A percentile compares a stretch with the other conserved stretches of the same genome.
Evolutionary conservation across 2,797 vertebrate genomes (phyloP).

Genomic region (Dallia pectoralis): DNA sequence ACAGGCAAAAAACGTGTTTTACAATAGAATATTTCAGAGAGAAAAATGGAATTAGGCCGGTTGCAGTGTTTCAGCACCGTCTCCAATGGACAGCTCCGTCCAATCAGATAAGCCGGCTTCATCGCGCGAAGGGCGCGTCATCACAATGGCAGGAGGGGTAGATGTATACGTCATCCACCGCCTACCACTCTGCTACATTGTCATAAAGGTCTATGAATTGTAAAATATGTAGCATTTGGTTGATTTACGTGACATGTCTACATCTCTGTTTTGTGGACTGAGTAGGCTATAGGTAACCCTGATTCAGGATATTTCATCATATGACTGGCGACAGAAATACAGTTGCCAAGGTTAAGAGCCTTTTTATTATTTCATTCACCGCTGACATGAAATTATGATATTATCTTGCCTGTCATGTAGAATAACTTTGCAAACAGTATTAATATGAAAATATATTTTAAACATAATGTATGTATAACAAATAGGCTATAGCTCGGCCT

Average conservation of each 20-base stretch:
- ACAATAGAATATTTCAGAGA: not conserved
- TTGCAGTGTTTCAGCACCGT: conserved; percentile 75
- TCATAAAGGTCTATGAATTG: not conserved
- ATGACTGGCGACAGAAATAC: not conserved
- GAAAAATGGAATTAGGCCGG: conserved; percentile 36
- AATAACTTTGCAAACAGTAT: not conserved
- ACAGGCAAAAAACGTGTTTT: not conserved
- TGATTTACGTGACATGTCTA: not conserved
- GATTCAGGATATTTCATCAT: too few relatives aligned
- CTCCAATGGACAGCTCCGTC: conserved; percentile 73
- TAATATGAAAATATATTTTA: not conserved
- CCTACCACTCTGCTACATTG: conserved; percentile 15
- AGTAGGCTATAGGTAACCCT: too few relatives aligned
- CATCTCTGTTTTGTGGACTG: not conserved
- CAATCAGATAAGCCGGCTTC: conserved; percentile 52
- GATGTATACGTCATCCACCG: not conserved
- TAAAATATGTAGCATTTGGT: not conserved
- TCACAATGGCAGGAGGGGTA: not conserved
- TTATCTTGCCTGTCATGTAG: not conserved
- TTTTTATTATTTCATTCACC: too few relatives aligned
- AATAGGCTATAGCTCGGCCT: too few relatives aligned
- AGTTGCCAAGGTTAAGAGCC: not conserved
- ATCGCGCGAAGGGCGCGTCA: conserved; percentile 47
- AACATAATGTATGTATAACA: not conserved
- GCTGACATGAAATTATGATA: not conserved